Evolutionary conservation across 2,888 invertebrate genomes (phyloP).

Genomic region (Coecobrya sp.): DNA sequence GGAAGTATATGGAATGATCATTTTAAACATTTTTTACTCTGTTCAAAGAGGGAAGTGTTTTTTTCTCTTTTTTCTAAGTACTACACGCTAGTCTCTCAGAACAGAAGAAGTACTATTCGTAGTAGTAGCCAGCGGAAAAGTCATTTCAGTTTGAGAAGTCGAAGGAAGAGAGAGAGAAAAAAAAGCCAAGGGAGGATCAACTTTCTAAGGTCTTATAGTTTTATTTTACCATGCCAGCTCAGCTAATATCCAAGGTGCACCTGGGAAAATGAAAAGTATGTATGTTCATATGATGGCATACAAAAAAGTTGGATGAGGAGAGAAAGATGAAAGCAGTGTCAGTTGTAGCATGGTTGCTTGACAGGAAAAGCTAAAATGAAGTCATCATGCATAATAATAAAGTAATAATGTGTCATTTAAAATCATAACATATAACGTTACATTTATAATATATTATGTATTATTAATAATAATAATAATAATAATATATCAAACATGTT

Average conservation of each 20-base stretch:
- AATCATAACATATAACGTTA: not conserved
- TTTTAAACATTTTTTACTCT: not conserved
- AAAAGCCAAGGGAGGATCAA: not conserved
- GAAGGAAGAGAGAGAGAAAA: not conserved
- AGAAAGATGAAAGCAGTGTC: not conserved
- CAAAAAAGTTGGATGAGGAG: not conserved
- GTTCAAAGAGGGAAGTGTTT: conserved; percentile 10
- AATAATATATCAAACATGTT: not conserved
- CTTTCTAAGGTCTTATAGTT: not conserved
- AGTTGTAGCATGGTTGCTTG: not conserved
- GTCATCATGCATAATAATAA: not conserved
- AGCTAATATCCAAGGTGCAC: not conserved
- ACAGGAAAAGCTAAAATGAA: not conserved
- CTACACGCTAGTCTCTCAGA: not conserved
- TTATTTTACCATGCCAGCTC: not conserved
- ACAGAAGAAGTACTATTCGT: not conserved
- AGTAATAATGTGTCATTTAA: not conserved
- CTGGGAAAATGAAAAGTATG: not conserved
- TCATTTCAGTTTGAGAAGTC: not conserved
- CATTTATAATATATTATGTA: not conserved
- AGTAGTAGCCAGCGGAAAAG: conserved; percentile 35
- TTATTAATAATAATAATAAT: no score
- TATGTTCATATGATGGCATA: not conserved
- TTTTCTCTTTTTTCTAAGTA: not conserved
- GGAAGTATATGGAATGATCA: not conserved